phyloP scores from a whole-genome alignment of 2,888 invertebrate species.

The Crocallis elinguaria region DNA sequence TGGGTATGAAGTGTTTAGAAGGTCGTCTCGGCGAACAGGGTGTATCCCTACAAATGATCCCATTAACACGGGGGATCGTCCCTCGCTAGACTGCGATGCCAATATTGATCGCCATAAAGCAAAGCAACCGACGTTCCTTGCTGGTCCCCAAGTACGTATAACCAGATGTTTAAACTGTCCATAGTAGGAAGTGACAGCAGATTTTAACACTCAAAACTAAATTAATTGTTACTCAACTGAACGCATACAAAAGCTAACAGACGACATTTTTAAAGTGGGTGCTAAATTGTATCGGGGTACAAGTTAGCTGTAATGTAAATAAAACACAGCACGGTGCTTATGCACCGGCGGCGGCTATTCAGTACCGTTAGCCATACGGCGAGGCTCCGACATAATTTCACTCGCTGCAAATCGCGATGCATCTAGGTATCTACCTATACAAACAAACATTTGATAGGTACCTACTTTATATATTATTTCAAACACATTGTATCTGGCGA shows the following conservation, averaged over 20 bases:
- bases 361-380: slow-evolving; percentile 68
- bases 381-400: slow-evolving; percentile 62
- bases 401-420: slow-evolving; percentile 58
- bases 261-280: slow-evolving; percentile 25
- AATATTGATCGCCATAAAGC: slow-evolving; percentile 59
- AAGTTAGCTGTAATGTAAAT: slow-evolving; percentile 63
- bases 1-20: slow-evolving; percentile 40
- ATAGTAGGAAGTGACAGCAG: slow-evolving; percentile 5
- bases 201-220: slow-evolving; percentile 9
- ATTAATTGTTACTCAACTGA: background rate
- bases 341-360: slow-evolving; percentile 60
- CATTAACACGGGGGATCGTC: slow-evolving; percentile 64
- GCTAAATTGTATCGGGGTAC: slow-evolving; percentile 52
- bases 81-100: slow-evolving; percentile 57
- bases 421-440: slow-evolving; percentile 31
- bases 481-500: slow-evolving; percentile 25
- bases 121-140: slow-evolving; percentile 30
- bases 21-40: slow-evolving; percentile 50
- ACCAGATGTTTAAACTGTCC: background rate
- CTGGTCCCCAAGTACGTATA: slow-evolving; percentile 11
- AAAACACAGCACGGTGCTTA: slow-evolving; percentile 57
- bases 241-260: slow-evolving; percentile 32
- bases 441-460: slow-evolving; percentile 29
- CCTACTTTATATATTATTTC: slow-evolving; percentile 20
- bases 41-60: slow-evolving; percentile 66